Evolutionary conservation across 2,113 vertebrate species (phyloP), one percentile per base, ranked within the genome.

Genomic region (Hypanus sabinus): DNA sequence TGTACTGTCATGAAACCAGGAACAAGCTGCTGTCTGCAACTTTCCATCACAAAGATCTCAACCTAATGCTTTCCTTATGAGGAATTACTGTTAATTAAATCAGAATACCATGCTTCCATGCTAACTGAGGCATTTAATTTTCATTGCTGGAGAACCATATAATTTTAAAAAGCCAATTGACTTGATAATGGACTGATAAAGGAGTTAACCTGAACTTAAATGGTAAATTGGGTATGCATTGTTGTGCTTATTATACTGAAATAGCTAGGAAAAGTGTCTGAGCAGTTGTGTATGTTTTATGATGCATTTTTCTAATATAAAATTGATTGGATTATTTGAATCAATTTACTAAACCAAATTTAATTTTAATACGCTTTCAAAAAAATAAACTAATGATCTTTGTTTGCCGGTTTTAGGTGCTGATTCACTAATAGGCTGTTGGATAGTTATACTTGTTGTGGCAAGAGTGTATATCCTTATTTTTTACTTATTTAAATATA

Each of bases 111-210:
- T 93, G 91, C 91, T 93, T 93, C 91, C 70, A 70, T 93, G 71
- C 91, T 46, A 93, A 93, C 91, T 73, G 91, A 93, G n/a, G 91
- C 91, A 93, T 93, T 93, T 93, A 93, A 93, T 93, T 93, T 93
- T 93, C 91, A 75, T 93, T 93, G 70, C 68, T 93, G 91, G 36
- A 93, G 91, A 75, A 93, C 91, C 91, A 75, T 90, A 90, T 93
- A 73, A 93, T 93, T 93, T 93, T 93, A 27, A 27, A 92, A 93
- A 70, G 71, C 73, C 71, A 70, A 93, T 93, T 93, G 91, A 93
- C 68, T 71, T 93, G 68, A 36, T 71, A 73, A 93, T 93, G 91
- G 33, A 93, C 38, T 93, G 68, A 93, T 93, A 73, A 33, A 93
- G 70, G 70, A 46, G 46, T 91, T 93, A 73, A 93, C 18, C 91